Evolutionary conservation across 2,888 invertebrate species (phyloP), one percentile per base, ranked within the genome.

Genomic region (Microchrysa polita): DNA sequence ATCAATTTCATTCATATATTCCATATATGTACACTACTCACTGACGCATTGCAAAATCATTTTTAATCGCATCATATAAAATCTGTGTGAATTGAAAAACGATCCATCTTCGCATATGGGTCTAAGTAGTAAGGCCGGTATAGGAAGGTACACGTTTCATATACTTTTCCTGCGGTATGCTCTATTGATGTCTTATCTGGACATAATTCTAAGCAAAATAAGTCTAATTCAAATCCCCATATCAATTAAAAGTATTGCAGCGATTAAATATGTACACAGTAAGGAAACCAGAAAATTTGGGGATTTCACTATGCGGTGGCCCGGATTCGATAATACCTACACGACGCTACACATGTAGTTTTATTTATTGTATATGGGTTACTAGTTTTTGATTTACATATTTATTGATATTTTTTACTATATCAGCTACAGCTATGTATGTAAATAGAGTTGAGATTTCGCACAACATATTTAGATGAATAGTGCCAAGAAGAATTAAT

Each of bases 151-250:
- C n/a, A n/a, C 27, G 27, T 34, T 34, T 34, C 27, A 34, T n/a
- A n/a, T 34, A 34, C 27, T 34, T 9, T 22, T n/a, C n/a, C n/a
- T 27, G 40, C 57, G 69, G 69, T 42, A 5, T 20, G 10, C n/a
- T 57, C n/a, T 10, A 27, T 69, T 69, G 69, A 69, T 69, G 20
- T 69, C 40, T 57, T 69, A 69, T 69, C 69, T 34, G 20, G 16
- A 34, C 34, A 22, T 18, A 23, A 55, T 34, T 53, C 69, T 55
- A 55, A 53, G 9, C 67, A 20, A 67, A 67, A 52, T 48, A 52
- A 69, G 57, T 57, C 69, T 55, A 34, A 18, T 55, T 55, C 16
- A 34, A 69, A 57, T 69, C 55, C 27, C 42, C 42, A 57, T 40
- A 57, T 69, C 69, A 55, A 55, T 69, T 57, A 69, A 14, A 69